phyloP scores from a whole-genome alignment of 2,113 vertebrate species.

The Grantiella picta region DNA sequence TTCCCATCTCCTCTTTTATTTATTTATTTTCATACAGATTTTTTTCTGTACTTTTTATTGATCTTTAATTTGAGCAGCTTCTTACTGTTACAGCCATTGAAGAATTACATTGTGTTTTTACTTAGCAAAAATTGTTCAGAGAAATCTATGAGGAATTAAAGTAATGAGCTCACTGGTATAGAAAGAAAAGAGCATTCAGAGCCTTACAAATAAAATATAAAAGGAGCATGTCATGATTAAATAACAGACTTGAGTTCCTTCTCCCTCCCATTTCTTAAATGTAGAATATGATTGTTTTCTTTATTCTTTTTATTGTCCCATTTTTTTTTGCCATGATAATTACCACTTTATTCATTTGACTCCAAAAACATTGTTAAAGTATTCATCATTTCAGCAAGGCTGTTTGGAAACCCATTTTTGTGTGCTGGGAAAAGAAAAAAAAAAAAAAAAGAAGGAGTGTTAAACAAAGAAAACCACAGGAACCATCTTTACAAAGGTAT shows the following conservation, averaged over 20 bases:
- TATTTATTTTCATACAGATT: conserved; percentile 70
- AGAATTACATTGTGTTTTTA: conserved; percentile 64
- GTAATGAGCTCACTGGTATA: conserved; percentile 60
- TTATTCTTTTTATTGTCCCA: conserved; percentile 34
- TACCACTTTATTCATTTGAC: conserved; percentile 41
- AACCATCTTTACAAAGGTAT: conserved; percentile 10
- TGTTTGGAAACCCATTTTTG: conserved; percentile 60
- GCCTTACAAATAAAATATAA: conserved; percentile 48
- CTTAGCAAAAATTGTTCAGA: conserved; percentile 64
- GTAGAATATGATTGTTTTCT: conserved; percentile 30
- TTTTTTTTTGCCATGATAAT: conserved; percentile 41
- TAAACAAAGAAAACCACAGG: conserved; percentile 19
- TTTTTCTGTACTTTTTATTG: conserved; percentile 72
- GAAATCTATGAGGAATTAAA: conserved; percentile 68
- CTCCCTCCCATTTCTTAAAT: conserved; percentile 33
- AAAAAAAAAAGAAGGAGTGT: not conserved
- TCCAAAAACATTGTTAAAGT: conserved; percentile 57
- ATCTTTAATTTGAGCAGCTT: conserved; percentile 74
- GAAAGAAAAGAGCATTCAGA: conserved; percentile 59
- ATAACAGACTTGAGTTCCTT: conserved; percentile 32
- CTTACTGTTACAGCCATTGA: conserved; percentile 54
- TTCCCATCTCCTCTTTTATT: conserved; percentile 70
- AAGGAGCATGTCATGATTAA: conserved; percentile 18
- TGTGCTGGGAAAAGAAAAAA: not conserved
- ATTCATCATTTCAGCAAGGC: conserved; percentile 65